Base-by-base conservation (phyloP, 2,888 invertebrate species). In the Homarus gammarus region DNA sequence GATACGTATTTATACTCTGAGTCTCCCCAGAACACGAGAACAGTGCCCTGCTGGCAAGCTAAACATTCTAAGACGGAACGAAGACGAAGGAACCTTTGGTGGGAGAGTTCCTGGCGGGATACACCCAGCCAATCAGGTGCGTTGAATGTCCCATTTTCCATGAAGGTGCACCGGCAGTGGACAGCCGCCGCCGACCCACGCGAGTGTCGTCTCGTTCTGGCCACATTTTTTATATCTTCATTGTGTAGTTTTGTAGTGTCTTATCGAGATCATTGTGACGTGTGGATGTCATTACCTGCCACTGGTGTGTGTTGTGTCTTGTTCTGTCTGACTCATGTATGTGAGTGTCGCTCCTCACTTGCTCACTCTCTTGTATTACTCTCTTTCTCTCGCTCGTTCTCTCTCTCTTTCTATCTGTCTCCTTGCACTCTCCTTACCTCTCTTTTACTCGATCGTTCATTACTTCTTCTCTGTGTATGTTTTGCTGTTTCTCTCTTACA, bases 111-210 rank as follows among this genome's bases (percentile, higher is more conserved):
- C 61, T 27, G 18, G 33, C 72, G 36, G 87, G 79, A 70, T 75
- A 75, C 87, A 75, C 87, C 27, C 75, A 56, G 75, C 87, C 87
- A 87, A 87, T 87, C 87, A 87, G 81, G 73, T 82, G 82, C 61
- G 87, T 72, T 87, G 87, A 87, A 87, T 87, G 87, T 82, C 75
- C 87, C 87, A 87, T 86, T 86, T 86, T 79, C 86, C 86, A 79
- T 78, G 86, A 51, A 86, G 78, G 78, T 79, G 78, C 79, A 79
- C 79, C 70, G 51, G 49, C 79, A 79, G 49, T 70, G 73, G 84
- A 75, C 73, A 84, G 73, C 72, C 49, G 18, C 44, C 44, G 22
- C 40, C 61, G 27, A 27, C 61, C 3, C 1, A 27, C 5, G 22
- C 40, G n/a, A 33, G 44, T 40, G 75, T 12, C 12, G 75, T 15